These are phyloP conservation scores for Gryllus bimaculatus DNA, from an alignment of 1,140 invertebrate genomes.

Conservation along the genomic window DNA sequence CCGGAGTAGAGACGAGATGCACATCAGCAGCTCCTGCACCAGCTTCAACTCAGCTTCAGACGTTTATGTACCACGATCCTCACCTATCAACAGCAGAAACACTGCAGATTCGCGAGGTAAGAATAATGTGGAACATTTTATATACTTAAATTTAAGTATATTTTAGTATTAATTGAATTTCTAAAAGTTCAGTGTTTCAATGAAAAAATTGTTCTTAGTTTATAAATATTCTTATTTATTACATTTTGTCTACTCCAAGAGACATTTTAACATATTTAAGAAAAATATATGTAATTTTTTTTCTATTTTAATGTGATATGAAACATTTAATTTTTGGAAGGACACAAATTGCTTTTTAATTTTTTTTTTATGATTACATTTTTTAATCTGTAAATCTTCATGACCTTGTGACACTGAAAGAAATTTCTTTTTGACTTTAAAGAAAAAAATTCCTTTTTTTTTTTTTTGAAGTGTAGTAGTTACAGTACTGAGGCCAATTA, in stretches of 20 bases:
- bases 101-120: slow-evolving; percentile 15
- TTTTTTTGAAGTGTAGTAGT: too few species aligned
- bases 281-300: not conserved
- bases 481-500: too few species aligned
- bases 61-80: slow-evolving; percentile 20
- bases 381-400: slow-evolving; percentile 8
- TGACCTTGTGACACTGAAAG: not conserved
- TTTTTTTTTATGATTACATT: not conserved
- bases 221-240: not conserved
- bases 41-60: slow-evolving; percentile 16
- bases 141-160: not conserved
- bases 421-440: too few species aligned
- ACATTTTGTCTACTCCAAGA: not conserved
- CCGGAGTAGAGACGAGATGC: slow-evolving; percentile 10
- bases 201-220: not conserved
- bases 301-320: too few species aligned
- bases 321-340: too few species aligned
- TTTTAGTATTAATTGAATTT: not conserved
- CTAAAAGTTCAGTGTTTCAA: too few species aligned
- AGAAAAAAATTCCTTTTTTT: too few species aligned
- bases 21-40: slow-evolving; percentile 12
- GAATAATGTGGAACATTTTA: not conserved
- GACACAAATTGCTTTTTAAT: not conserved
- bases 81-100: slow-evolving; percentile 11
- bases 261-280: not conserved